Conservation (phyloP, 2,113 vertebrate species). For the Mobula hypostoma region DNA sequence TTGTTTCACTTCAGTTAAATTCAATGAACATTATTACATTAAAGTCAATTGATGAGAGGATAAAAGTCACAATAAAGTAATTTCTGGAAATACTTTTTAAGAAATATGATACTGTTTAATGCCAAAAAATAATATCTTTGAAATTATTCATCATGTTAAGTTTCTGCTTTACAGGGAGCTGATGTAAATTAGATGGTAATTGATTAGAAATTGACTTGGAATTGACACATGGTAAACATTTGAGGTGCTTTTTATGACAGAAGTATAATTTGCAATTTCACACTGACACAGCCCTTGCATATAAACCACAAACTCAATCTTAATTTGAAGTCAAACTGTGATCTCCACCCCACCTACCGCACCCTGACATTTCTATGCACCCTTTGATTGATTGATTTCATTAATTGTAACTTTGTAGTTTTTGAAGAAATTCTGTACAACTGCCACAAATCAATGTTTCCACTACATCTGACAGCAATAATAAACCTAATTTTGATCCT, state of each 20-base stretch:
- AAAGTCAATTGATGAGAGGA: neutral
- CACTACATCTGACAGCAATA: too few relatives aligned
- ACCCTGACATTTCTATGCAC: too few relatives aligned
- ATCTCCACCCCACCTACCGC: neutral
- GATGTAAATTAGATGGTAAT: neutral
- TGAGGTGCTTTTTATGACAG: neutral
- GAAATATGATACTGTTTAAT: neutral
- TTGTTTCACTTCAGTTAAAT: neutral
- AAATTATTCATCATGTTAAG: neutral
- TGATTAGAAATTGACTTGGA: neutral
- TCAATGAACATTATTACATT: too few relatives aligned
- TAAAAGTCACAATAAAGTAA: neutral
- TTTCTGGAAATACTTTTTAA: too few relatives aligned
- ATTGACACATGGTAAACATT: neutral
- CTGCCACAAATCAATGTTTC: too few relatives aligned
- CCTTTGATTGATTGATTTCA: too few relatives aligned
- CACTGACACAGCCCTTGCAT: neutral
- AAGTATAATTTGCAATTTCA: neutral
- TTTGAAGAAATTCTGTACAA: too few relatives aligned
- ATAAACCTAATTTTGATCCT: too few relatives aligned
- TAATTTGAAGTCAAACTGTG: neutral
- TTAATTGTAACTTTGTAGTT: too few relatives aligned
- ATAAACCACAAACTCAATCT: neutral
- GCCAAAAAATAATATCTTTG: neutral
- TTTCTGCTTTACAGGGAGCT: neutral